A percentile compares a stretch with the other conserved stretches of the same genome.
Conservation (phyloP, 2,113 vertebrate genomes). For the Notarius quadriscutis region DNA sequence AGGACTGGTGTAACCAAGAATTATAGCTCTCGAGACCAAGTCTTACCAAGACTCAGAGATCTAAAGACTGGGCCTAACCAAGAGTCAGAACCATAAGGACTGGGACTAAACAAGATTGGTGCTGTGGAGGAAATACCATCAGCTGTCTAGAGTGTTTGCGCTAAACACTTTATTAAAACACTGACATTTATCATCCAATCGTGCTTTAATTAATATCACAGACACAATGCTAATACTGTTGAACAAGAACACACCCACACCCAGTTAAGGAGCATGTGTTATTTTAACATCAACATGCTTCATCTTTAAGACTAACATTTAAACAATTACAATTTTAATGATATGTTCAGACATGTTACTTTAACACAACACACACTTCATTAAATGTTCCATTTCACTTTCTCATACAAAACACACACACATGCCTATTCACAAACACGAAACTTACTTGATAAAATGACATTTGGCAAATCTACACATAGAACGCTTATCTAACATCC, state of each 20-base stretch:
- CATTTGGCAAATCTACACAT: conserved; percentile 22
- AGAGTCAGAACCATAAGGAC: neutral
- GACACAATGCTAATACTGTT: conserved; percentile 30
- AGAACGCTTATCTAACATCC: neutral
- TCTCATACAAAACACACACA: neutral
- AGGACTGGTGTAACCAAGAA: too few species aligned
- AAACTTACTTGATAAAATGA: neutral
- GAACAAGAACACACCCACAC: neutral
- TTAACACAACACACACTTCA: neutral
- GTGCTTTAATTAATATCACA: neutral
- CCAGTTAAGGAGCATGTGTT: neutral
- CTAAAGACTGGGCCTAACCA: neutral
- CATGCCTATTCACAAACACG: neutral
- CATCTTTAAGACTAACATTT: neutral
- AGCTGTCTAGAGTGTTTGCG: neutral
- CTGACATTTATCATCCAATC: neutral
- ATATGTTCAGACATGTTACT: neutral
- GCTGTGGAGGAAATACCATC: neutral
- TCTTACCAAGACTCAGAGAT: neutral
- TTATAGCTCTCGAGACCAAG: too few species aligned
- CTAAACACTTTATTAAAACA: neutral
- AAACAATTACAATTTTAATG: conserved; percentile 7
- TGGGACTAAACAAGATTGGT: neutral
- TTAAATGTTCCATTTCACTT: neutral
- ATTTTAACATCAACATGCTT: neutral